Conservation (phyloP, 64 coral and sea anemone genomes). For the Exaiptasia diaphana region DNA sequence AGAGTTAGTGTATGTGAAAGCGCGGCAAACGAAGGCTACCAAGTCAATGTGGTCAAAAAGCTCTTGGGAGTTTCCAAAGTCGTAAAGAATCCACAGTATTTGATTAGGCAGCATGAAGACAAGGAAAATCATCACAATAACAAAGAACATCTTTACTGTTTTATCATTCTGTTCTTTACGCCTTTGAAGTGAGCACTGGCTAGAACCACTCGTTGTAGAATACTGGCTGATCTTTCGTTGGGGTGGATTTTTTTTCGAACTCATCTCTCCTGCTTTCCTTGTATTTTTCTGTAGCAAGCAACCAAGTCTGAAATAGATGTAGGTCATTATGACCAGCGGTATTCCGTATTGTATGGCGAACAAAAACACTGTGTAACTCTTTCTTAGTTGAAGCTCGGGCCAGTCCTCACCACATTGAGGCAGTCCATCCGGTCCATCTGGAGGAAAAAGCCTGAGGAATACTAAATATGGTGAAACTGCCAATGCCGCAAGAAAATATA, state of each 20-base stretch:
- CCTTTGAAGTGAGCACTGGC: slow-evolving; percentile 28
- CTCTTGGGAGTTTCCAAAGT: slow-evolving; percentile 20
- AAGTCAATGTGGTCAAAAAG: slow-evolving; percentile 24
- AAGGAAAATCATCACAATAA: slow-evolving; percentile 77
- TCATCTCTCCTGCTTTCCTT: slow-evolving; percentile 37
- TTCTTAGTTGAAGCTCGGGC: slow-evolving; percentile 17
- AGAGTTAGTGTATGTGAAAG: slow-evolving; percentile 83
- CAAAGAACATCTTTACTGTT: slow-evolving; percentile 79
- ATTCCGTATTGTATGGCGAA: slow-evolving; percentile 73
- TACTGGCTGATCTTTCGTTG: neutral
- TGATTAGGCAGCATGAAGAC: slow-evolving; percentile 92
- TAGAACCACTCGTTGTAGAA: neutral
- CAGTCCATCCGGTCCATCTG: neutral
- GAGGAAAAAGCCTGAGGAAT: neutral
- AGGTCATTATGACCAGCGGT: slow-evolving; percentile 63
- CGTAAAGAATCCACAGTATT: slow-evolving; percentile 67
- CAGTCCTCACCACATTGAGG: slow-evolving; percentile 49
- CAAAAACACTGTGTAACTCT: slow-evolving; percentile 67
- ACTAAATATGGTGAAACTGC: slow-evolving; percentile 60
- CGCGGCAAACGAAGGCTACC: slow-evolving; percentile 57
- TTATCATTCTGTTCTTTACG: slow-evolving; percentile 69
- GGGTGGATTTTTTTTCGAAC: neutral
- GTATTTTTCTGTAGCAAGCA: slow-evolving; percentile 63
- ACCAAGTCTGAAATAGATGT: slow-evolving; percentile 52
- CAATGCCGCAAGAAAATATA: slow-evolving; percentile 16